Conservation (phyloP, 2,113 vertebrate species). For the Octodon degus region DNA sequence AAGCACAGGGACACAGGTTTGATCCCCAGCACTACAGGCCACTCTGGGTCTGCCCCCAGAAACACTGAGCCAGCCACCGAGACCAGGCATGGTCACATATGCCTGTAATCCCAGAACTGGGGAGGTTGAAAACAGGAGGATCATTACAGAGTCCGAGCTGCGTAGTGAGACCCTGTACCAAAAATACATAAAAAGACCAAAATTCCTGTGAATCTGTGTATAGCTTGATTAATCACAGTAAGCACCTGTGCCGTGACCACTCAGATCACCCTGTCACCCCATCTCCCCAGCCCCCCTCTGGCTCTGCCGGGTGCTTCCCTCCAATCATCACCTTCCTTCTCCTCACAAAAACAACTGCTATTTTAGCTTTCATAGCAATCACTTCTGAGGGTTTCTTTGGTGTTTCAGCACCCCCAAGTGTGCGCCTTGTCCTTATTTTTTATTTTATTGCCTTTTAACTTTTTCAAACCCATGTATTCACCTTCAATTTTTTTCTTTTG, state of each 20-base stretch:
- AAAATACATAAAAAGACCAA: too few species aligned
- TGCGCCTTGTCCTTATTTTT: not conserved
- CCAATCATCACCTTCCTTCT: not conserved
- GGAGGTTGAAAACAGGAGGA: too few species aligned
- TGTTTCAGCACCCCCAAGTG: not conserved
- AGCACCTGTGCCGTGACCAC: not conserved
- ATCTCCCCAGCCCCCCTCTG: not conserved
- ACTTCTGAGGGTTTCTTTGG: not conserved
- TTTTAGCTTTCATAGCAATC: not conserved
- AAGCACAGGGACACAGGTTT: too few species aligned
- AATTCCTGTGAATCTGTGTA: not conserved
- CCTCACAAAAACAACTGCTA: not conserved
- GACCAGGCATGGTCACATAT: too few species aligned
- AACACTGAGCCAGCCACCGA: too few species aligned
- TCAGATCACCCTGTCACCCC: not conserved
- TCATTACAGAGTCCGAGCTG: too few species aligned
- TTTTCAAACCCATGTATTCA: not conserved
- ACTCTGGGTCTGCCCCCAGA: too few species aligned
- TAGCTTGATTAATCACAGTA: not conserved
- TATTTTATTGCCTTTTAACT: not conserved
- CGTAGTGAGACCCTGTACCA: too few species aligned
- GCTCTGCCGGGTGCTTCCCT: not conserved
- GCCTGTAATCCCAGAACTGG: too few species aligned
- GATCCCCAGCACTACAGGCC: too few species aligned
- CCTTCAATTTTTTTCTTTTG: not conserved